phyloP scores from a whole-genome alignment of 1,140 invertebrate genomes.

The Monochamus saltuarius region DNA sequence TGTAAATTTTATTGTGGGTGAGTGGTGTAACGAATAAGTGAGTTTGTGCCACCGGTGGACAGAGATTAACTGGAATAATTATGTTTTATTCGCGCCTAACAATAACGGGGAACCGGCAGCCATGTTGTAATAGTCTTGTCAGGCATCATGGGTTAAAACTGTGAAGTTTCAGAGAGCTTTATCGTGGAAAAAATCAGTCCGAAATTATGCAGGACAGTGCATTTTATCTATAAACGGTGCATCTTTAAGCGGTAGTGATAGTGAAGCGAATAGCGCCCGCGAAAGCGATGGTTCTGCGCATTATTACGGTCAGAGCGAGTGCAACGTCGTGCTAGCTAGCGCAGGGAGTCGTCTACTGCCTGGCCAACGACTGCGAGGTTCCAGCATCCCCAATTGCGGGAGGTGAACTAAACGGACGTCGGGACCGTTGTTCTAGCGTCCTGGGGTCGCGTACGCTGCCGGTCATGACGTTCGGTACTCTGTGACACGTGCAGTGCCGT shows the following conservation, averaged over 20 bases:
- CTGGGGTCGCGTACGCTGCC: conserved; percentile 34
- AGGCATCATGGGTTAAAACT: conserved; percentile 52
- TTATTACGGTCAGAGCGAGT: conserved; percentile 40
- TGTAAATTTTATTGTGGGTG: not conserved
- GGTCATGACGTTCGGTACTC: conserved; percentile 35
- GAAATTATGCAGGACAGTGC: conserved; percentile 16
- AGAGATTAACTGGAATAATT: conserved; percentile 22
- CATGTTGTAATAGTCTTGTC: conserved; percentile 51
- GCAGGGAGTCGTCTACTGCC: conserved; percentile 50
- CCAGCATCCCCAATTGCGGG: conserved; percentile 47
- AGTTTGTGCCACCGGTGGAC: not conserved
- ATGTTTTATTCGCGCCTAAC: conserved; percentile 42
- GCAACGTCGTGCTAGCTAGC: conserved; percentile 46
- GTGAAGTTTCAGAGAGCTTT: conserved; percentile 32
- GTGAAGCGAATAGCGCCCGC: conserved; percentile 39
- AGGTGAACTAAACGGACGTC: conserved; percentile 43
- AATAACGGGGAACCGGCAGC: conserved; percentile 50
- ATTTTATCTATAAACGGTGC: conserved; percentile 29
- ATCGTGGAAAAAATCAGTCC: conserved; percentile 32
- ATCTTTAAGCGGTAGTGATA: conserved; percentile 27
- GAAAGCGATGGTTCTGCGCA: conserved; percentile 49
- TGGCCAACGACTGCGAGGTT: conserved; percentile 39
- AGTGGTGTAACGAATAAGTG: not conserved
- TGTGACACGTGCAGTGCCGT: conserved; percentile 45
- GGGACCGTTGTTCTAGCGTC: conserved; percentile 32